These are phyloP conservation scores for Catalaphyllia jardinei DNA, from an alignment of 64 coral and sea anemone genomes.

Conservation along the genomic window DNA sequence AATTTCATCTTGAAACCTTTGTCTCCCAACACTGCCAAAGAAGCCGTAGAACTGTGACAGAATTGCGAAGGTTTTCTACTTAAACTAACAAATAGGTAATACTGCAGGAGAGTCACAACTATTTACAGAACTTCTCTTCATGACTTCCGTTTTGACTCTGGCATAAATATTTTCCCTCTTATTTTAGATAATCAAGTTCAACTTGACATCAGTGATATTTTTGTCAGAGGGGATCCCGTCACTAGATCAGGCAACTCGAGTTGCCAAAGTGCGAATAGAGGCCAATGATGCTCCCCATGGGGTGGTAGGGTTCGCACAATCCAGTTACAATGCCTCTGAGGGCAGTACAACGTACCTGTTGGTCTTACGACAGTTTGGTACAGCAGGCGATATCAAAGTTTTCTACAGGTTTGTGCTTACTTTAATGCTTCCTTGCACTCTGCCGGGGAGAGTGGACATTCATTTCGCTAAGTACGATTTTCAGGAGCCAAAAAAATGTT, in stretches of 20 bases:
- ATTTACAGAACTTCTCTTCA: no score
- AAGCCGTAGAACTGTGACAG: no score
- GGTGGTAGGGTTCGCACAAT: constrained; percentile 70
- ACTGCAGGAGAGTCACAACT: no score
- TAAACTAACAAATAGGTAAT: no score
- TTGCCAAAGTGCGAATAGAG: constrained; percentile 71
- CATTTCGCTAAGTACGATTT: no score
- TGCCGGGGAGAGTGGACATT: background rate
- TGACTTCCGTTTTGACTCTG: no score
- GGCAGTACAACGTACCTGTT: constrained; percentile 48
- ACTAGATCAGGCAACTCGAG: constrained; percentile 26
- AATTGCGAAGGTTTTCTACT: no score
- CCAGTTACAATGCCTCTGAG: constrained; percentile 70
- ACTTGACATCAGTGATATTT: constrained; percentile 53
- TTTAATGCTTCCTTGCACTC: background rate
- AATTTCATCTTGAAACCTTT: no score
- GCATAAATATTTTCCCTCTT: background rate
- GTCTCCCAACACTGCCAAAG: no score
- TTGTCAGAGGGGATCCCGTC: constrained; percentile 27
- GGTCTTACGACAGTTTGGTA: constrained; percentile 67
- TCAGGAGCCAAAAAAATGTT: no score
- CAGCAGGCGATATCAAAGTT: constrained; percentile 70
- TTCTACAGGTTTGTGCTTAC: constrained; percentile 75
- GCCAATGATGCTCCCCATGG: constrained; percentile 91
- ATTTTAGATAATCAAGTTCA: constrained; percentile 69